phyloP scores from a whole-genome alignment of 1,140 invertebrate species.

The Diploscapter pachys region DNA sequence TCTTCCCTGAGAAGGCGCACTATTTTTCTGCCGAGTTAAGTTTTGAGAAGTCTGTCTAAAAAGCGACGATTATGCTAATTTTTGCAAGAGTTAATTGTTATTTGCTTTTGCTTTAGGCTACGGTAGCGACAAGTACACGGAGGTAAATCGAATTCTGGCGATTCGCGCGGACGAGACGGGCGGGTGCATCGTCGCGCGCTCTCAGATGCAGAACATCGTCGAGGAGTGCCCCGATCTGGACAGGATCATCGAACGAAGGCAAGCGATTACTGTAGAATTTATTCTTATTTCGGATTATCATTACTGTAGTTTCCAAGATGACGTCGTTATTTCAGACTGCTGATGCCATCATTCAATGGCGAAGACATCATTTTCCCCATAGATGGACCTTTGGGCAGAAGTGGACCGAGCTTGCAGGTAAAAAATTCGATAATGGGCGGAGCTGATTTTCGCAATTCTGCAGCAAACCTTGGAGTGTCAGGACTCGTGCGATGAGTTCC shows the following conservation, averaged over 20 bases:
- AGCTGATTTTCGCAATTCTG: too few relatives aligned
- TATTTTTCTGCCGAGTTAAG: too few relatives aligned
- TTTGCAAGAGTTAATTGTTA: too few relatives aligned
- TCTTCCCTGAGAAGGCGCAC: too few relatives aligned
- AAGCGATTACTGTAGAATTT: not conserved
- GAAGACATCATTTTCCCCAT: conserved; percentile 39
- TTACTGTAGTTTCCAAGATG: not conserved
- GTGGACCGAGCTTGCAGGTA: conserved; percentile 16
- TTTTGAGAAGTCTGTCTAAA: too few relatives aligned
- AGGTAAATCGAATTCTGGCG: conserved; percentile 37
- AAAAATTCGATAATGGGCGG: too few relatives aligned
- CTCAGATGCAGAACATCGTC: conserved; percentile 36
- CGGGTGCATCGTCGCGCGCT: conserved; percentile 34
- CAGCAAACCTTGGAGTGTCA: conserved; percentile 32
- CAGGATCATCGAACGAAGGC: conserved; percentile 29
- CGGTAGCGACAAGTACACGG: conserved; percentile 35
- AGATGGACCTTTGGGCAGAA: conserved; percentile 36
- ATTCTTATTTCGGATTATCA: not conserved
- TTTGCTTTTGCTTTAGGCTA: conserved; percentile 4
- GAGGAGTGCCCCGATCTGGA: conserved; percentile 27
- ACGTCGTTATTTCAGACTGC: conserved; percentile 6
- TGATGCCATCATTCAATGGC: conserved; percentile 39
- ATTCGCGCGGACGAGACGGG: conserved; percentile 27
- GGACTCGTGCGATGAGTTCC: conserved; percentile 17
- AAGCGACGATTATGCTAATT: too few relatives aligned